Percentiles rank a stretch among this genome's conserved stretches.
phyloP scores from a whole-genome alignment of 37 sponge, comb jelly and placozoan genomes.

The Aplysina aerophoba region DNA sequence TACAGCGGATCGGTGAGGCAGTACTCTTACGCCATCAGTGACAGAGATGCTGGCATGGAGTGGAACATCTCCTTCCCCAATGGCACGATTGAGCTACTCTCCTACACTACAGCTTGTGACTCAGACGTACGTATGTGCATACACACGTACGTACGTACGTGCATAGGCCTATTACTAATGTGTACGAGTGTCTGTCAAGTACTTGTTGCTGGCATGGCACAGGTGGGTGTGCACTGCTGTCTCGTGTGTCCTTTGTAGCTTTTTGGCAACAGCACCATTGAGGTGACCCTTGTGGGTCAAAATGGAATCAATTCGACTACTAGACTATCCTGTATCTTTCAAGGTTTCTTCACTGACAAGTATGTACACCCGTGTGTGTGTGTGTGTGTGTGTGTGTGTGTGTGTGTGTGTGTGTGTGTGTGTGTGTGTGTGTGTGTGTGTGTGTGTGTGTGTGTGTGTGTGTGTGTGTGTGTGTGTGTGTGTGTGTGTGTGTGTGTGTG shows the following conservation, averaged over 20 bases:
- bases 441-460: no score
- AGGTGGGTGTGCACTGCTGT: neutral
- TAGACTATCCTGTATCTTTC: conserved; percentile 19
- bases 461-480: no score
- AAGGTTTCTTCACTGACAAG: conserved; percentile 30
- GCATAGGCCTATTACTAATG: no score
- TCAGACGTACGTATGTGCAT: neutral
- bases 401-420: no score
- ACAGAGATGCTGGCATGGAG: conserved; percentile 1
- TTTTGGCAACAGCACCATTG: neutral
- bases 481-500: no score
- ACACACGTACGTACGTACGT: no score
- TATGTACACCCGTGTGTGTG: neutral
- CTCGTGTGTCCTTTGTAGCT: neutral
- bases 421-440: no score
- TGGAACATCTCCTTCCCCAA: conserved; percentile 32
- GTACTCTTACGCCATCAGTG: conserved; percentile 17
- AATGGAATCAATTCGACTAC: neutral
- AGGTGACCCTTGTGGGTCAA: no score
- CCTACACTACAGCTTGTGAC: neutral
- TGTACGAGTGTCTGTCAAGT: no score
- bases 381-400: neutral
- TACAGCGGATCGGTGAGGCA: conserved; percentile 27
- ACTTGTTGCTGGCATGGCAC: no score
- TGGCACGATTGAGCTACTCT: neutral